phyloP scores from a whole-genome alignment of 2,113 vertebrate species.

The Alectura lathami region DNA sequence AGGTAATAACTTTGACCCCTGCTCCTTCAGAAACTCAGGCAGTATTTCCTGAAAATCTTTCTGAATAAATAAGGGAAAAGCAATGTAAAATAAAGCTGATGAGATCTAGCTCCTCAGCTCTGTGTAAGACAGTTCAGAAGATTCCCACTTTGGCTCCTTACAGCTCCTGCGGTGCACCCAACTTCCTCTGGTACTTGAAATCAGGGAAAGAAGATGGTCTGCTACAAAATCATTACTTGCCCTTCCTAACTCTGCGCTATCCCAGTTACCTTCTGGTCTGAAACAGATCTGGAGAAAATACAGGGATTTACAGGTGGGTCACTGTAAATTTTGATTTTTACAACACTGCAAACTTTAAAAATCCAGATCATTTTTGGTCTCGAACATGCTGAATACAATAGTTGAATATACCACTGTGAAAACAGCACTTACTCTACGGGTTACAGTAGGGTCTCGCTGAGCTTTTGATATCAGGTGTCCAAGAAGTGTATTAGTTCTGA shows the following conservation, averaged over 20 bases:
- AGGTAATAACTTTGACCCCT: background rate
- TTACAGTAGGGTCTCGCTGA: constrained; percentile 88
- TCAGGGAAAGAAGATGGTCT: background rate
- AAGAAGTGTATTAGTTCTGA: constrained; percentile 89
- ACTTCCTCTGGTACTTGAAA: background rate
- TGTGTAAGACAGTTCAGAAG: background rate
- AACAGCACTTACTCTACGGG: constrained; percentile 82
- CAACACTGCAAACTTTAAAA: background rate
- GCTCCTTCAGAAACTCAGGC: background rate
- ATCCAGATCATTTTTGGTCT: background rate
- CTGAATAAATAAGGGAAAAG: background rate
- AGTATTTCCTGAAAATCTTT: background rate
- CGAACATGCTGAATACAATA: background rate
- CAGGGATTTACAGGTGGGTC: background rate
- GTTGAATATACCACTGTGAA: background rate
- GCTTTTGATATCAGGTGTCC: constrained; percentile 92
- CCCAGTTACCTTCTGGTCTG: background rate
- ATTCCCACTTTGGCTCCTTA: background rate
- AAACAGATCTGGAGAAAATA: background rate
- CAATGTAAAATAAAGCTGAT: background rate
- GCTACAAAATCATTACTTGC: background rate
- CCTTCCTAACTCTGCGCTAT: background rate
- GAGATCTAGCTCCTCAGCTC: background rate
- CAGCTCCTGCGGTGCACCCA: background rate
- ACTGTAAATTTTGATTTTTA: background rate